Conservation (phyloP, 1,140 invertebrate genomes). For the Formica selysi region DNA sequence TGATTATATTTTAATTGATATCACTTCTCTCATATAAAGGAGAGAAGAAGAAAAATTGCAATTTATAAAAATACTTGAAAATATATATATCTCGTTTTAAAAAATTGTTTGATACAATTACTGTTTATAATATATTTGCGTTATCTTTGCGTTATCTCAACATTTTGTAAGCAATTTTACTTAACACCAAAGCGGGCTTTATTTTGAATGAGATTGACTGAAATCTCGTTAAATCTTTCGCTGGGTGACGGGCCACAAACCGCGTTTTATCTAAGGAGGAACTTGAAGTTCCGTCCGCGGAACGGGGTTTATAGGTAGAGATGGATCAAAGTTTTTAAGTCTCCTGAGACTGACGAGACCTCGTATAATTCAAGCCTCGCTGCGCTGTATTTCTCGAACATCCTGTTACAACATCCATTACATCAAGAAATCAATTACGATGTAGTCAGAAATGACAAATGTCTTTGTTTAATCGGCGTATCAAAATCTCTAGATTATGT, state of each 20-base stretch:
- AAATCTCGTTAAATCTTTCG: constrained; percentile 52
- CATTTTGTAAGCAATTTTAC: constrained; percentile 51
- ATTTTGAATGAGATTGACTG: constrained; percentile 58
- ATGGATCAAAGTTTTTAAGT: constrained; percentile 82
- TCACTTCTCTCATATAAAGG: too few species aligned
- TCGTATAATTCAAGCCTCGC: constrained; percentile 75
- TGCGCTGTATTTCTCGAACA: constrained; percentile 59
- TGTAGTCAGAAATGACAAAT: constrained; percentile 30
- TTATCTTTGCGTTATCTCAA: constrained; percentile 18
- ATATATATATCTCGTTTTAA: not conserved
- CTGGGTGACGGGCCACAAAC: constrained; percentile 62
- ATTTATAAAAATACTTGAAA: not conserved
- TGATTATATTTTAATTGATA: constrained; percentile 14
- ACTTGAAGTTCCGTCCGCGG: constrained; percentile 49
- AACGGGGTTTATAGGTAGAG: constrained; percentile 68
- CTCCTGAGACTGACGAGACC: constrained; percentile 72
- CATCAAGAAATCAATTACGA: constrained; percentile 43
- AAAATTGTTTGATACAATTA: not conserved
- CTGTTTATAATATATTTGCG: not conserved
- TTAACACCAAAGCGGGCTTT: constrained; percentile 44
- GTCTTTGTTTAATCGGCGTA: constrained; percentile 11
- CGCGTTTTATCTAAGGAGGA: constrained; percentile 66
- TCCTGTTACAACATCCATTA: constrained; percentile 60
- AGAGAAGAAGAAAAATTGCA: not conserved
- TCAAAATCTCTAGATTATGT: constrained; percentile 30